A percentile compares a stretch with the other conserved stretches of the same genome.
phyloP scores from a whole-genome alignment of 2,113 vertebrate species.

The Plecturocebus donacophilus region DNA sequence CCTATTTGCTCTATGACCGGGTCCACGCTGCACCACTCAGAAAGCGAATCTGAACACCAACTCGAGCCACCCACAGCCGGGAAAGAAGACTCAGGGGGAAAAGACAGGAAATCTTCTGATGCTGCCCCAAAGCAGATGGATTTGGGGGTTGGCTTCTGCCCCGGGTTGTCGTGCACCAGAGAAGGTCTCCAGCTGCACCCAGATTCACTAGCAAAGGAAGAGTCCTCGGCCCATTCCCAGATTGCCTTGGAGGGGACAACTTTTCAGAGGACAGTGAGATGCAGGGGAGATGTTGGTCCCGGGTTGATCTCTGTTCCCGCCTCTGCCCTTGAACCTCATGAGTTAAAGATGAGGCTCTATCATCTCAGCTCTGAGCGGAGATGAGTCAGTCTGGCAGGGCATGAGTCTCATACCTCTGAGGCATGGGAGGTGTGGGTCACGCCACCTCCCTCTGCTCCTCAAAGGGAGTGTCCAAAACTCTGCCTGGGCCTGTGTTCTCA shows the following conservation, averaged over 20 bases:
- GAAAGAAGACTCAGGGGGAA: not conserved
- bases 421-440: rapidly evolving
- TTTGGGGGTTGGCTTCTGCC: not conserved
- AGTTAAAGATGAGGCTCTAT: not conserved
- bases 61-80: not conserved
- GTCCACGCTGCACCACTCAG: not conserved
- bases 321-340: not conserved
- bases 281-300: not conserved
- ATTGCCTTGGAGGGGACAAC: no score
- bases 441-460: not conserved
- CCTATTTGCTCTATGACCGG: rapidly evolving
- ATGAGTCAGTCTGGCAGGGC: not conserved
- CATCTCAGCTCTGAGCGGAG: not conserved
- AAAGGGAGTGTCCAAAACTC: not conserved
- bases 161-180: not conserved
- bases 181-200: not conserved
- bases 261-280: not conserved
- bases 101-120: not conserved
- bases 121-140: not conserved
- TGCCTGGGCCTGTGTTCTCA: not conserved
- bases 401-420: not conserved
- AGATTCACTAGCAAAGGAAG: not conserved
- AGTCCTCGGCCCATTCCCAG: rapidly evolving
- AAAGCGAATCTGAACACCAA: not conserved
- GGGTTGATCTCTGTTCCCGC: not conserved